Evolutionary conservation across 2,888 invertebrate species (phyloP), one percentile per base, ranked within the genome.

Genomic region (Lypha dubia): DNA sequence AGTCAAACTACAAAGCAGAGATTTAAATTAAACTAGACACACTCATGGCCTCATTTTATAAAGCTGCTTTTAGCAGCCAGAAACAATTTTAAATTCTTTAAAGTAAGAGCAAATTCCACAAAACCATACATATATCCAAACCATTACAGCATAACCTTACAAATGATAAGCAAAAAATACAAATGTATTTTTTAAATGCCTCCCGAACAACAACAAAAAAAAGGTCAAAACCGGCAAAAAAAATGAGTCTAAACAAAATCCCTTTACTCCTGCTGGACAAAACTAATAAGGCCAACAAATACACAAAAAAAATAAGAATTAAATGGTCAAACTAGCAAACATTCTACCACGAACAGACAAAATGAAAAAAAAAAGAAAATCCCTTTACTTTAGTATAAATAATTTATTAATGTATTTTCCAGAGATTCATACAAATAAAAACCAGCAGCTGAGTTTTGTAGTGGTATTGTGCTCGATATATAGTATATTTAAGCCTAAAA

Each of bases 401-500:
- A 73, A 84, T 80, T 80, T 76, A 80, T 84, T 65, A 65, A 44
- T n/a, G 13, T 60, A 73, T 76, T 53, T 79, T 60, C 46, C 24
- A 44, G 53, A 70, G 68, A 22, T 44, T 56, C 22, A 22, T 38
- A 62, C 8, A 32, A 46, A 60, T 60, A 41, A 41, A 44, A 67
- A 58, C 49, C 20, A 60, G 58, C 62, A 53, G 62, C 17, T 68
- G 63, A 49, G 24, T 70, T 70, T 49, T 13, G 46, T 65, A 3
- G 1, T 32, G n/a, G 24, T 49, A 28, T 77, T 67, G 9, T 58
- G 35, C 17, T 28, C 17, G 24, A 17, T 1, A 53, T 32, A 65
- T 60, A 35, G 62, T 32, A 65, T 60, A 35, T 68, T 79, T 71
- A 75, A 84, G 79, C 79, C 84, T 76, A 41, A 84, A 84, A 80